These are phyloP conservation scores for Lasioglossum zephyrum DNA, from an alignment of 2,888 invertebrate species.

Conservation along the genomic window DNA sequence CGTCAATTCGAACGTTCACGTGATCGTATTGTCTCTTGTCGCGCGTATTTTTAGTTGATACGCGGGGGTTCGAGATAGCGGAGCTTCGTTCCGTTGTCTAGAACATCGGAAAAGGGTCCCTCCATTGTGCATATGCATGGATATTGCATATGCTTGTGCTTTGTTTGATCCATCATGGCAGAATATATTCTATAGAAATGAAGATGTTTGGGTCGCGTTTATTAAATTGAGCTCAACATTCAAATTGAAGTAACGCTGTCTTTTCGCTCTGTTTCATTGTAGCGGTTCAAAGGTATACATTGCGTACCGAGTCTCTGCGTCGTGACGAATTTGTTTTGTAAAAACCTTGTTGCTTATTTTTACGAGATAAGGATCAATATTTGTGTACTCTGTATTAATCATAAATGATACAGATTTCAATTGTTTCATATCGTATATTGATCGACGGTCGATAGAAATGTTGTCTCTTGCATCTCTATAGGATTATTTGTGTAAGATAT, in stretches of 20 bases:
- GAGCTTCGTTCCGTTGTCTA: not conserved
- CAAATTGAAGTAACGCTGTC: slow-evolving; percentile 20
- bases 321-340: not conserved
- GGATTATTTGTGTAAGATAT: not conserved
- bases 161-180: slow-evolving; percentile 55
- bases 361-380: not conserved
- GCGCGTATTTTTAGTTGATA: not conserved
- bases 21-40: not conserved
- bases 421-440: not conserved
- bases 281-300: not conserved
- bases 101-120: slow-evolving; percentile 14
- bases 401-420: not conserved
- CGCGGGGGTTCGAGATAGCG: not conserved
- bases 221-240: slow-evolving; percentile 2
- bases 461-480: not conserved
- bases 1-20: not conserved
- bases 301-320: not conserved
- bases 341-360: not conserved
- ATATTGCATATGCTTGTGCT: slow-evolving; percentile 54
- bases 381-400: not conserved
- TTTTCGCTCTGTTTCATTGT: not conserved
- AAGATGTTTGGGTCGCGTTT: slow-evolving; percentile 43
- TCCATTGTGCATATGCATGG: slow-evolving; percentile 25
- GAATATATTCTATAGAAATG: slow-evolving; percentile 28
- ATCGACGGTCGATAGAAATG: not conserved